Percentiles rank a stretch among this genome's conserved stretches.
phyloP scores from a whole-genome alignment of 1,140 invertebrate species.

The Coptotermes formosanus region DNA sequence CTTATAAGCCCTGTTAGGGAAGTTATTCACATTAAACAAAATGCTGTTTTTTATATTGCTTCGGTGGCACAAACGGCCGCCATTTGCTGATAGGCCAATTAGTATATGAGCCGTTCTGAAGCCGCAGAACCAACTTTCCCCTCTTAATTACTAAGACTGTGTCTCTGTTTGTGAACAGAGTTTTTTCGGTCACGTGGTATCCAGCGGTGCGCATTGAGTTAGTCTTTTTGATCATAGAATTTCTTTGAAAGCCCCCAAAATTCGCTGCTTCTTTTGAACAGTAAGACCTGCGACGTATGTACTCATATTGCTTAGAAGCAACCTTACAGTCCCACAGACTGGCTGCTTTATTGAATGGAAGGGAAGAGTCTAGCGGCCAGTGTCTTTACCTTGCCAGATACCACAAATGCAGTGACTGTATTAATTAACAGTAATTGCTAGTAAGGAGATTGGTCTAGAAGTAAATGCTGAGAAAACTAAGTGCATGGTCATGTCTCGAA shows the following conservation, averaged over 20 bases:
- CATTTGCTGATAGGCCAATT: slow-evolving; percentile 10
- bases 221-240: neutral
- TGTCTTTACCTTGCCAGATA: neutral
- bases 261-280: neutral
- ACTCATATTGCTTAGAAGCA: too few species aligned
- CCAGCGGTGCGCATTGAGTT: neutral
- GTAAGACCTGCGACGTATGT: neutral
- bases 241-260: neutral
- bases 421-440: neutral
- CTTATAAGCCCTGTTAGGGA: neutral
- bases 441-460: too few species aligned
- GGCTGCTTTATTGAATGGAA: too few species aligned
- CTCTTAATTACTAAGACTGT: neutral
- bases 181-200: neutral
- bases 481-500: too few species aligned
- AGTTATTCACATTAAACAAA: neutral
- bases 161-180: too few species aligned
- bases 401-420: neutral
- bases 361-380: neutral
- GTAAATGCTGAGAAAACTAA: too few species aligned
- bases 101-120: neutral
- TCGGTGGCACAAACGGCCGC: neutral
- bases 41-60: neutral
- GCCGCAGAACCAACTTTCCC: neutral
- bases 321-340: too few species aligned